Conservation (phyloP, 1,140 invertebrate genomes). For the Tetramorium alpestre region DNA sequence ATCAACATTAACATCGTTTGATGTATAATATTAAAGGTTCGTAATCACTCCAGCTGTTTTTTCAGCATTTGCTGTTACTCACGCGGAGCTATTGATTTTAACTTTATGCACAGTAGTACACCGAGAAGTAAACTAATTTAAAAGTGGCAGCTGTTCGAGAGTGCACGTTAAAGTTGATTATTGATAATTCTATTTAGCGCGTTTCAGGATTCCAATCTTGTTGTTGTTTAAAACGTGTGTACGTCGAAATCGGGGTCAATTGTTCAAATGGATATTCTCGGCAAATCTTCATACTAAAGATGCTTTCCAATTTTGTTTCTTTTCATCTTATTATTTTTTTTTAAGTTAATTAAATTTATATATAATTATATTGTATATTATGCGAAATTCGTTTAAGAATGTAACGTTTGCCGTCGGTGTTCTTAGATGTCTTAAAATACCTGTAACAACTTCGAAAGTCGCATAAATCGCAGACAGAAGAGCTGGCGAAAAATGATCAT, state of each 20-base stretch:
- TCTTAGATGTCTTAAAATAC: constrained; percentile 1
- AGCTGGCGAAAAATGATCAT: neutral
- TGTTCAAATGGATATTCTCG: neutral
- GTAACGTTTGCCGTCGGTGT: neutral
- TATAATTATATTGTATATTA: neutral
- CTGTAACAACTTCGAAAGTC: neutral
- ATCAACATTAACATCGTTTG: constrained; percentile 12
- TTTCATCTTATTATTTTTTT: neutral
- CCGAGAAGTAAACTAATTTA: constrained; percentile 5
- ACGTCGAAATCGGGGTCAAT: neutral
- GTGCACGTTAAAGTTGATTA: constrained; percentile 19
- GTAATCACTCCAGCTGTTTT: neutral
- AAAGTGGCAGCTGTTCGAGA: constrained; percentile 1
- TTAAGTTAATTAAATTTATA: no score
- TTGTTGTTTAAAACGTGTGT: neutral
- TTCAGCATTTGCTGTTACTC: neutral
- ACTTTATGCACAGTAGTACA: neutral
- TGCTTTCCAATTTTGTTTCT: neutral
- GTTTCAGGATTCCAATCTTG: neutral
- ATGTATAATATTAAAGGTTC: neutral
- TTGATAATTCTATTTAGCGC: neutral
- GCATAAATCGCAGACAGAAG: neutral
- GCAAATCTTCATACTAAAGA: neutral
- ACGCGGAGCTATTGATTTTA: constrained; percentile 9
- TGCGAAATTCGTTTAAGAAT: neutral